Evolutionary conservation across 2,797 vertebrate species (phyloP).

Genomic region (Tauraco hartlaubi): DNA sequence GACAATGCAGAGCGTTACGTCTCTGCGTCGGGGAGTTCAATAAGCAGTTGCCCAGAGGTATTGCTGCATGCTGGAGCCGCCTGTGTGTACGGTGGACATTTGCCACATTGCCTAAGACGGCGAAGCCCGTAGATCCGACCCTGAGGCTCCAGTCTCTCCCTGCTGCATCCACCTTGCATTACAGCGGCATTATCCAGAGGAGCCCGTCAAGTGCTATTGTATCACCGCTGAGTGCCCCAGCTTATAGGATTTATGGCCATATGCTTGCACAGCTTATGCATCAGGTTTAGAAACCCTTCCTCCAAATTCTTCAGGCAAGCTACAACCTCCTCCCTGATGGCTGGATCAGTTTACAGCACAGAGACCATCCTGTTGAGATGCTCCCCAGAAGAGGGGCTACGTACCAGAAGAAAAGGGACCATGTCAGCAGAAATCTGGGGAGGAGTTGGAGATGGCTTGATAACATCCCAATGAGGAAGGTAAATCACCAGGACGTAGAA

Average conservation of each 20-base stretch:
- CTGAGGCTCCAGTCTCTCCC: neutral
- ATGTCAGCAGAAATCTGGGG: neutral
- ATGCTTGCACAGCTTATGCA: neutral
- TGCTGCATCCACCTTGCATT: neutral
- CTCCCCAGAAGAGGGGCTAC: neutral
- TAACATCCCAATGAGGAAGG: neutral
- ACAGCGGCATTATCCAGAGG: neutral
- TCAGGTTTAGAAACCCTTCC: neutral
- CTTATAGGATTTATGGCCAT: slow-evolving; percentile 30
- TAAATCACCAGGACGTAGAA: neutral
- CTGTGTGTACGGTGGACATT: neutral
- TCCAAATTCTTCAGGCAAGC: neutral
- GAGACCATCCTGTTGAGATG: neutral
- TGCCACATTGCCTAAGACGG: neutral
- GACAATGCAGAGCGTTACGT: rapidly evolving
- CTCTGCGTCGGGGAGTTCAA: rapidly evolving
- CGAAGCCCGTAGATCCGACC: neutral
- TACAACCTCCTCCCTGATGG: neutral
- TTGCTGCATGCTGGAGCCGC: neutral
- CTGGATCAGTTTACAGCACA: neutral
- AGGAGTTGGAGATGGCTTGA: neutral
- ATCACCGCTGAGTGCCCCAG: neutral
- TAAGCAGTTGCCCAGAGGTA: neutral
- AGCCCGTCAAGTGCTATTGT: neutral
- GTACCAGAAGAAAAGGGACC: neutral